Percentiles rank a stretch among this genome's conserved stretches.
Conservation (phyloP, 2,113 vertebrate genomes). For the Paraplagusia blochii region DNA sequence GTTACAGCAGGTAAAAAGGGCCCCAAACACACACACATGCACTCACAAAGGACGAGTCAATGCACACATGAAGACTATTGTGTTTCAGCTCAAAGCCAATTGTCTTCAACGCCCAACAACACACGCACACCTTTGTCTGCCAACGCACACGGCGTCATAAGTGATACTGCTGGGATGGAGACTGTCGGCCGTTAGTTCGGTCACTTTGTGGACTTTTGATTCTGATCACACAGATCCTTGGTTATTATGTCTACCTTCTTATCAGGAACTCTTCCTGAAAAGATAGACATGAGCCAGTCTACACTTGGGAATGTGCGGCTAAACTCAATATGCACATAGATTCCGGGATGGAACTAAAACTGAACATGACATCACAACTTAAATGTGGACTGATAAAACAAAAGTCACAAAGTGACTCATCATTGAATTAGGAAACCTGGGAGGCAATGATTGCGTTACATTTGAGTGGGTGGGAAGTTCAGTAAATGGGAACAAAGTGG, state of each 20-base stretch:
- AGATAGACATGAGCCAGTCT: conserved; percentile 15
- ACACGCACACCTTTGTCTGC: conserved; percentile 16
- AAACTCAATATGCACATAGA: conserved; percentile 19
- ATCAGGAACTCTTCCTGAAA: conserved; percentile 19
- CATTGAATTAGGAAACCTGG: conserved; percentile 13
- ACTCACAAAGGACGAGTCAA: conserved; percentile 1
- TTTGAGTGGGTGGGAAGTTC: conserved; percentile 15
- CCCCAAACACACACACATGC: neutral
- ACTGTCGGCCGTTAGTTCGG: conserved; percentile 23
- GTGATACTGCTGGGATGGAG: conserved; percentile 10
- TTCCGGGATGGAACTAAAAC: conserved; percentile 7
- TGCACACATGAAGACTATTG: conserved; percentile 30
- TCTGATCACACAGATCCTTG: conserved; percentile 13
- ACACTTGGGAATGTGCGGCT: conserved; percentile 18
- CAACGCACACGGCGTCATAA: conserved; percentile 3
- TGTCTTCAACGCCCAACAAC: conserved; percentile 38
- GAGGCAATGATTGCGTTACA: conserved; percentile 17
- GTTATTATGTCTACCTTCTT: conserved; percentile 27
- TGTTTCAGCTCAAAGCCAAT: conserved; percentile 35
- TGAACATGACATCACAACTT: conserved; percentile 1
- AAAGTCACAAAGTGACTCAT: conserved; percentile 33
- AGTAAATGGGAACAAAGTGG: too few species aligned
- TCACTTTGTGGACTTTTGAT: conserved; percentile 16
- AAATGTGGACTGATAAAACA: conserved; percentile 38
- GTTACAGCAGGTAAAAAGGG: conserved; percentile 50